Base-by-base conservation (phyloP, 2,888 invertebrate species). In the Phasia obesa region DNA sequence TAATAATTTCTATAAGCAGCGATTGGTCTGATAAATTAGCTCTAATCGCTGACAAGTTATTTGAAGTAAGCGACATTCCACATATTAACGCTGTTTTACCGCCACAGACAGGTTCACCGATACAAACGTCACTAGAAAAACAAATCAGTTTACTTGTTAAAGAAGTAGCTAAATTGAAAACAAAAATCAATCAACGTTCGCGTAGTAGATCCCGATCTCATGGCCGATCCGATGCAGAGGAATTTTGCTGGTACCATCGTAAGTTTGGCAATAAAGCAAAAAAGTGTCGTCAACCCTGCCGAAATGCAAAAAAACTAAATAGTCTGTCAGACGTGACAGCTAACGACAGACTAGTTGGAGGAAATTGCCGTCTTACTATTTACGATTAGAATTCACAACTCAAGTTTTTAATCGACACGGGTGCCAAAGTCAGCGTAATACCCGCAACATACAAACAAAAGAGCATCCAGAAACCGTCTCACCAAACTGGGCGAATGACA, bases 1-100 rank as follows among this genome's bases (percentile, higher is more conserved):
- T n/a, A 1, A 75, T 86, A n/a, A 84, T 86, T 47, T 79, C 84
- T 5, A 83, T 85, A 5, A 87, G 85, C 25, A 81, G 65, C 9
- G 85, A 74, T 6, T 51, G 75, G 15, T 47, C 84, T 1, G 69
- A 73, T 2, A 78, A 76, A 47, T n/a, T 85, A 17, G 76, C 84
- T 13, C 49, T 47, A 23, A 17, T 84, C n/a, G 81, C 84, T 2
- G 85, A 85, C 53, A 84, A 84, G 71, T 74, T 86, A 21, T 42
- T 64, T 19, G 84, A 82, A 31, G 80, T 78, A 9, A 82, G 49
- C 13, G 84, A 84, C 42, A 38, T 4, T 5, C 44, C 44, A n/a
- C 19, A 57, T 75, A 13, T 51, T 35, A 38, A 47, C 38, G 23
- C 42, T 60, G 7, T 60, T 42, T 23, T 51, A 6, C 6, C 35